Evolutionary conservation across 2,113 vertebrate species (phyloP), one percentile per base, ranked within the genome.

Genomic region (Ardeotis arabs): DNA sequence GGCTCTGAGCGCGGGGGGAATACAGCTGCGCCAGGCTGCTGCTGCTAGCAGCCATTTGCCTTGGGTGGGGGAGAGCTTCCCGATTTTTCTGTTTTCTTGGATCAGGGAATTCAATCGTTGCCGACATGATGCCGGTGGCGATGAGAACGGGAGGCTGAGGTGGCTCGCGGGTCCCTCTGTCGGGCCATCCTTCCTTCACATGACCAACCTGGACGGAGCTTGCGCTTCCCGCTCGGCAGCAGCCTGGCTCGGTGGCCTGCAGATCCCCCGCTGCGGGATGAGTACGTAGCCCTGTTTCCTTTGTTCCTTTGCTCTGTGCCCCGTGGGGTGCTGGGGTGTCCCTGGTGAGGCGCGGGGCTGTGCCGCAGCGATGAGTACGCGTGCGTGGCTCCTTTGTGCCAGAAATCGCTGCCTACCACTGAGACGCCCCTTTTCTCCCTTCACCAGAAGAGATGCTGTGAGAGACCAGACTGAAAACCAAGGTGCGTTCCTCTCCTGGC

Each of bases 351-450:
- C 0, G 0, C n/a, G 8, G 53, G 58, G 47, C 78, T 78, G 37
- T 62, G 84, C 19, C 0, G 1, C 50, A 0, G 52, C 1, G 3
- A 1, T 23, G 53, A 22, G 33, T 0, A 1, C 37, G 55, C 1
- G 9, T 23, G 45, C 4, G 25, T 6, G 58, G 58, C 49, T 90
- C 1, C 0, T 41, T 52, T 63, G 47, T 72, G 33, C 35, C 49
- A 39, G 67, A 25, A 64, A 27, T 64, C 35, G 1, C 45, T 49
- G 41, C 55, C 67, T n/a, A 76, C 50, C 20, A 5, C 44, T 13
- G 35, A 24, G 47, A 5, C 25, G 28, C 12, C 14, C 6, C 49
- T 64, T 59, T 74, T 45, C 31, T 31, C 31, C 39, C 64, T 22
- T 21, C 23, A 22, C 28, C 39, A 16, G 53, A 35, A 10, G 49